These are phyloP conservation scores for Micropoecilia bifurca DNA, from an alignment of 2,797 vertebrate genomes.

Conservation along the genomic window DNA sequence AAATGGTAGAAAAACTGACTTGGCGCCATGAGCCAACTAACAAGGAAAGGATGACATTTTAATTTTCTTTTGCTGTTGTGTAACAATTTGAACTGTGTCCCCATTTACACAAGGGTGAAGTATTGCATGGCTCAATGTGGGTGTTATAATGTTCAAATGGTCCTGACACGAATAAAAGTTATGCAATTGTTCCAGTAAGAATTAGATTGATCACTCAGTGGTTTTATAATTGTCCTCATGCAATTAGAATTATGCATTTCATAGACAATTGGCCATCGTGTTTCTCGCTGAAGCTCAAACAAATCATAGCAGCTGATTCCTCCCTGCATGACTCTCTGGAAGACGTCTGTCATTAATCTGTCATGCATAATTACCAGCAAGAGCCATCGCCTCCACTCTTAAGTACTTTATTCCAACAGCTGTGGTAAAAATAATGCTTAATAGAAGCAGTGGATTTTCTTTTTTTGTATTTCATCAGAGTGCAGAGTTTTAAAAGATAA, in stretches of 20 bases:
- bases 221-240: background rate
- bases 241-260: slow-evolving; percentile 1
- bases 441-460: background rate
- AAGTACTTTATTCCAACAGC: slow-evolving; percentile 16
- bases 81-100: slow-evolving; percentile 32
- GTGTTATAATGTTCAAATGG: background rate
- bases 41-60: background rate
- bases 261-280: background rate
- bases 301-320: slow-evolving; percentile 19
- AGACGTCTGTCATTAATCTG: slow-evolving; percentile 35
- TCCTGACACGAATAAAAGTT: background rate
- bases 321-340: slow-evolving; percentile 39
- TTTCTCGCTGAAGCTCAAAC: slow-evolving; percentile 29
- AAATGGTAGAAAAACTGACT: background rate
- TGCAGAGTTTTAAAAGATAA: background rate
- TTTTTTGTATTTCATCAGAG: background rate
- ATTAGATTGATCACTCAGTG: background rate
- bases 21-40: background rate
- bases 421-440: slow-evolving; percentile 10
- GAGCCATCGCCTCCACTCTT: slow-evolving; percentile 11
- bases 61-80: background rate
- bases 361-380: slow-evolving; percentile 19
- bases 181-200: background rate
- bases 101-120: slow-evolving; percentile 72
- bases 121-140: slow-evolving; percentile 49